These are phyloP conservation scores for Ochropleura leucogaster DNA, from an alignment of 2,888 invertebrate genomes.

Conservation along the genomic window DNA sequence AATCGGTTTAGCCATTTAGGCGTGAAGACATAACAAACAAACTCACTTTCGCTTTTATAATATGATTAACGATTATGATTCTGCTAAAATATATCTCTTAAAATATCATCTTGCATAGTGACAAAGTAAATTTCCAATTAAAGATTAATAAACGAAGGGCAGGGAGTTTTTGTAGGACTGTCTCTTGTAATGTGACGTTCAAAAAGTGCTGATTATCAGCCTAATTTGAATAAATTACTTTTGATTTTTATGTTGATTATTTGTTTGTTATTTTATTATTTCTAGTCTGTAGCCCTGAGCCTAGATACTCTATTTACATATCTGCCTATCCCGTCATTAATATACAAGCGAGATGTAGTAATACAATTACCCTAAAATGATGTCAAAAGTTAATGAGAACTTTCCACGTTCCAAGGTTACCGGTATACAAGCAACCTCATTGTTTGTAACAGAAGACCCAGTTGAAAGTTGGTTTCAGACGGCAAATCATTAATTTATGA, in stretches of 20 bases:
- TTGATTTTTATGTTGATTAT: neutral
- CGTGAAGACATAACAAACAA: no score
- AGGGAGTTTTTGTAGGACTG: no score
- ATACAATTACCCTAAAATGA: neutral
- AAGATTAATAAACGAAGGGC: neutral
- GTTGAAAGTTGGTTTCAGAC: slow-evolving; percentile 15
- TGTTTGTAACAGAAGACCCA: slow-evolving; percentile 5
- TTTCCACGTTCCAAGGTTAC: neutral
- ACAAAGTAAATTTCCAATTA: neutral
- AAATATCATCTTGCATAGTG: neutral
- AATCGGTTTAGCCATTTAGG: no score
- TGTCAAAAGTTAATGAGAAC: neutral
- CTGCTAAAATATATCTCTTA: no score
- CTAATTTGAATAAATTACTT: no score
- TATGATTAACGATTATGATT: no score
- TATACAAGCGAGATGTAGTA: neutral
- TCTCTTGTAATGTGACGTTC: no score
- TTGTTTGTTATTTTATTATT: neutral
- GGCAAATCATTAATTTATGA: slow-evolving; percentile 45
- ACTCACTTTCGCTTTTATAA: no score
- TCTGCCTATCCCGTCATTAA: neutral
- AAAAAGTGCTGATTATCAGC: no score
- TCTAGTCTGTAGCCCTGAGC: neutral
- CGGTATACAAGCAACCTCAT: neutral
- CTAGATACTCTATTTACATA: no score